Conservation (phyloP, 2,797 vertebrate genomes). For the Tragelaphus oryx region DNA sequence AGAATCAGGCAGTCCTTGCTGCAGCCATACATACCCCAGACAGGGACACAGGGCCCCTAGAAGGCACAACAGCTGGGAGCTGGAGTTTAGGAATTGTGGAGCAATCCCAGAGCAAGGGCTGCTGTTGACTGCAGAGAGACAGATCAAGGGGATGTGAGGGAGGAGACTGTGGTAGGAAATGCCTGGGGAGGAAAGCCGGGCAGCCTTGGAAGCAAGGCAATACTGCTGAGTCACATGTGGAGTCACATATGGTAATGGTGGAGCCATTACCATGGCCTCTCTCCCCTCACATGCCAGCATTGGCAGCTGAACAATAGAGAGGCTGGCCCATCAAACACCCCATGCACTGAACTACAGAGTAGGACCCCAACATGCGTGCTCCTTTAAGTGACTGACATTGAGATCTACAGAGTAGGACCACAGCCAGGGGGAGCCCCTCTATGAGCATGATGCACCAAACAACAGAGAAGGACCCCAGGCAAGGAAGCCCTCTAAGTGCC, state of each 20-base stretch:
- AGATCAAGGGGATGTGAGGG: not conserved
- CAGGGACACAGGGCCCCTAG: too few relatives aligned
- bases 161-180: not conserved
- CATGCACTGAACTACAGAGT: not conserved
- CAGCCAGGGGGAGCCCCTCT: accelerated
- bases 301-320: not conserved
- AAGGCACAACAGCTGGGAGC: not conserved
- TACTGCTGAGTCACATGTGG: not conserved
- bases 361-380: not conserved
- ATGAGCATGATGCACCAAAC: not conserved
- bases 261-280: not conserved
- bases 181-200: not conserved
- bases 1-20: not conserved
- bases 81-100: not conserved
- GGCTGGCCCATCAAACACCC: not conserved
- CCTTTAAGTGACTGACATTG: not conserved
- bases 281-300: not conserved
- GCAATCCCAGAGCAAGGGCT: not conserved
- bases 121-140: not conserved
- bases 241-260: not conserved
- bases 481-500: not conserved
- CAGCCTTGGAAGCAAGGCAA: not conserved
- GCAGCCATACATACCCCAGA: not conserved
- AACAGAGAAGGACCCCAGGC: not conserved
- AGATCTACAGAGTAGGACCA: not conserved